Conservation (phyloP, 2,888 invertebrate genomes). For the Exocentrus adspersus region DNA sequence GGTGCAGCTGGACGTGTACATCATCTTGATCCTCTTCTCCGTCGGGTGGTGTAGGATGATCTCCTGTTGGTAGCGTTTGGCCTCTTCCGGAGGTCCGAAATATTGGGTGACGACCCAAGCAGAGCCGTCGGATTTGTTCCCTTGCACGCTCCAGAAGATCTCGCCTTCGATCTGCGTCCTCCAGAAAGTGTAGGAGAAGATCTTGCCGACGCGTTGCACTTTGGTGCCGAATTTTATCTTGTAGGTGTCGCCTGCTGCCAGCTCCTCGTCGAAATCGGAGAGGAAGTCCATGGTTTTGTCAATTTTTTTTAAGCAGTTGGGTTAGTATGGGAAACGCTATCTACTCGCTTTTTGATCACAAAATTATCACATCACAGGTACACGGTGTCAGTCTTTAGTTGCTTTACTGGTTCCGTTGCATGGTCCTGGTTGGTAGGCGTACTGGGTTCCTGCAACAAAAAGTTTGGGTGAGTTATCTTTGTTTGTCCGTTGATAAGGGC, state of each 20-base stretch:
- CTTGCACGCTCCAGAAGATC: constrained; percentile 62
- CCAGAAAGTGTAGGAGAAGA: constrained; percentile 61
- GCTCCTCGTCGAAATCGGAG: constrained; percentile 49
- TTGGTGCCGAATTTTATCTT: constrained; percentile 54
- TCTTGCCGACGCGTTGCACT: constrained; percentile 56
- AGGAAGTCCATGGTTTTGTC: constrained; percentile 51
- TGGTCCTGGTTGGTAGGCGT: background rate
- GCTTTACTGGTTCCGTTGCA: constrained; percentile 11
- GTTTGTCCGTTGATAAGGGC: constrained; percentile 9
- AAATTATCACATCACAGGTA: constrained; percentile 25
- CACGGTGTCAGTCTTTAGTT: constrained; percentile 19
- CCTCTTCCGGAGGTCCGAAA: constrained; percentile 56
- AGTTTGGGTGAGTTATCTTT: constrained; percentile 5
- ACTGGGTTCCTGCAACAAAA: constrained; percentile 14
- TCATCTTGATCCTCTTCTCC: constrained; percentile 58
- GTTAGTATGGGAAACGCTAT: constrained; percentile 12
- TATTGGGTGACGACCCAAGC: constrained; percentile 59
- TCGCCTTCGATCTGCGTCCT: constrained; percentile 58
- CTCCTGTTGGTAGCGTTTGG: constrained; percentile 57
- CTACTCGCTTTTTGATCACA: constrained; percentile 22
- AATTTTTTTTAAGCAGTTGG: too few species aligned
- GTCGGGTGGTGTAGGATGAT: constrained; percentile 58
- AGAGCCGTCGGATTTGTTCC: constrained; percentile 55
- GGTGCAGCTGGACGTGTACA: constrained; percentile 54
- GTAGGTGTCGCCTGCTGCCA: constrained; percentile 52